Evolutionary conservation across 2,888 invertebrate genomes (phyloP).

Genomic region (Drosophila vallismaia): DNA sequence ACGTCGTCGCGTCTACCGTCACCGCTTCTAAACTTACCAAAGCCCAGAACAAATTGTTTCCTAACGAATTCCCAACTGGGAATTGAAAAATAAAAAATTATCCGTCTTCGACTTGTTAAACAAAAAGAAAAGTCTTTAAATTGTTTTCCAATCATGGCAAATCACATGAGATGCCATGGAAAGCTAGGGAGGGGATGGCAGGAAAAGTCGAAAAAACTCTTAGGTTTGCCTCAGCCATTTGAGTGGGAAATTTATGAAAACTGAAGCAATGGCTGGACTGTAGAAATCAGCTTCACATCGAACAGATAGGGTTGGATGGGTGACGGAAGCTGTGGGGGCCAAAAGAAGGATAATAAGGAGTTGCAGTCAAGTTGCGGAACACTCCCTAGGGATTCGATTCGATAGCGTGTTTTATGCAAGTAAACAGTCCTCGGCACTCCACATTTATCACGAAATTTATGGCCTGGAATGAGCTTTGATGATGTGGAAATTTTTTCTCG

Average conservation of each 20-base stretch:
- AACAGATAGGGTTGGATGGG: conserved; percentile 60
- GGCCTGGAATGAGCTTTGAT: conserved; percentile 84
- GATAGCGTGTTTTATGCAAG: conserved; percentile 7
- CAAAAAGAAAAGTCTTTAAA: conserved; percentile 61
- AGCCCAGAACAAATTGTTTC: conserved; percentile 39
- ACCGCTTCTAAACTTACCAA: conserved; percentile 61
- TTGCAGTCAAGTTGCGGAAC: conserved; percentile 51
- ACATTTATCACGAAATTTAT: conserved; percentile 84
- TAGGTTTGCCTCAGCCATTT: conserved; percentile 47
- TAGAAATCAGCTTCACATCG: conserved; percentile 66
- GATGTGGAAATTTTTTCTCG: conserved; percentile 84
- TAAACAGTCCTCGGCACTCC: conserved; percentile 30
- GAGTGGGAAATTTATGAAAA: conserved; percentile 71
- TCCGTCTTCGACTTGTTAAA: conserved; percentile 44
- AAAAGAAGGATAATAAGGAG: conserved; percentile 49
- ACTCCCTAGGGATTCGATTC: conserved; percentile 55
- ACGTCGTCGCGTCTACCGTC: conserved; percentile 78
- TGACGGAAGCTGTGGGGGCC: neutral
- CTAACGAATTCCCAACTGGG: conserved; percentile 61
- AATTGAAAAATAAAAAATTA: conserved; percentile 46
- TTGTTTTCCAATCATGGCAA: conserved; percentile 71
- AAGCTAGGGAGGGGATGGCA: neutral
- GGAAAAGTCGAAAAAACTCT: conserved; percentile 13
- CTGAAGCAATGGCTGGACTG: conserved; percentile 46
- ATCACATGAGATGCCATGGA: conserved; percentile 50